Percentiles rank a stretch among this genome's conserved stretches.
Conservation (phyloP, 2,888 invertebrate species). For the Pseudeuparius sepicola region DNA sequence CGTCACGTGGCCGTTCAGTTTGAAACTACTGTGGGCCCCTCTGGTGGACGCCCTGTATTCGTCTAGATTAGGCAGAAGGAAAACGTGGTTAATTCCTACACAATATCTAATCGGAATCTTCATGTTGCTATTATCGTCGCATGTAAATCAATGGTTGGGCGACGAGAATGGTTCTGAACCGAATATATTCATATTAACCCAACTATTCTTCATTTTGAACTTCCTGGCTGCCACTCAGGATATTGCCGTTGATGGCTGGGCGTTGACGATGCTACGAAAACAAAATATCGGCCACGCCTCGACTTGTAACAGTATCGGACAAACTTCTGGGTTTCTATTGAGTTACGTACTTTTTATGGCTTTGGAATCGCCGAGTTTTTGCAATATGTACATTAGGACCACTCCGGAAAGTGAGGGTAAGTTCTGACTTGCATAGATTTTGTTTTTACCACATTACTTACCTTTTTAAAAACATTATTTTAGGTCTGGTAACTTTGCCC, state of each 20-base stretch:
- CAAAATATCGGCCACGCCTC: slow-evolving; percentile 96
- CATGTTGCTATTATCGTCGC: slow-evolving; percentile 77
- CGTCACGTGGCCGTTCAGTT: slow-evolving; percentile 83
- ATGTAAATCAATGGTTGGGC: slow-evolving; percentile 70
- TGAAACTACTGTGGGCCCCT: slow-evolving; percentile 97
- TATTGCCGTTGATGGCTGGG: slow-evolving; percentile 99
- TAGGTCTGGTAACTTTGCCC: slow-evolving; percentile 38
- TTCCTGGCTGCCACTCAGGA: slow-evolving; percentile 98
- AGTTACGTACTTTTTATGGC: slow-evolving; percentile 96
- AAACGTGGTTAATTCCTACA: slow-evolving; percentile 90
- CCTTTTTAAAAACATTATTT: slow-evolving; percentile 18
- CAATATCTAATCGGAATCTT: slow-evolving; percentile 83
- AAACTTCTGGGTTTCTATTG: slow-evolving; percentile 94
- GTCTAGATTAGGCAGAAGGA: slow-evolving; percentile 77
- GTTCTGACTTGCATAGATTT: no score
- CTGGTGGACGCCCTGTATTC: slow-evolving; percentile 90
- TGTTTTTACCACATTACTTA: neutral
- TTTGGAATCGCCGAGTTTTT: slow-evolving; percentile 90
- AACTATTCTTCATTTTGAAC: slow-evolving; percentile 82
- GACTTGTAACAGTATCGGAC: slow-evolving; percentile 97
- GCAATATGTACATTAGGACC: slow-evolving; percentile 80
- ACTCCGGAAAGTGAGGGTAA: slow-evolving; percentile 58
- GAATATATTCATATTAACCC: slow-evolving; percentile 68
- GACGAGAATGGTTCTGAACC: slow-evolving; percentile 43
- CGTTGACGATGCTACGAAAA: slow-evolving; percentile 94